Evolutionary conservation across 2,797 vertebrate species (phyloP).

Genomic region (Manis crassicaudata): DNA sequence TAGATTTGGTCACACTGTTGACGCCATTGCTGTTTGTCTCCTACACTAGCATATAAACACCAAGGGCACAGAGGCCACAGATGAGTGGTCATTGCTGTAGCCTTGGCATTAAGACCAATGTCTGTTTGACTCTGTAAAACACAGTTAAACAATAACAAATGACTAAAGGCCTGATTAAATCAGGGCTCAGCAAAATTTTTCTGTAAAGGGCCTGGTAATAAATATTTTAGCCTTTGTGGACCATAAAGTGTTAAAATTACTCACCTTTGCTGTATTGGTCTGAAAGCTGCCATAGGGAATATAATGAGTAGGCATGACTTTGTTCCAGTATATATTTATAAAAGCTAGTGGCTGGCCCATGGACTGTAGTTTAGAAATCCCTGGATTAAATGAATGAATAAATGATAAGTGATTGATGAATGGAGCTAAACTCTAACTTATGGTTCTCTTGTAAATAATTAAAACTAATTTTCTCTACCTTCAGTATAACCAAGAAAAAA

Average conservation of each 20-base stretch:
- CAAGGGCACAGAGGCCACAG: neutral
- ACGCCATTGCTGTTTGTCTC: neutral
- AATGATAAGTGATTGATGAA: neutral
- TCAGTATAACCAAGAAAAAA: neutral
- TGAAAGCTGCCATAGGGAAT: neutral
- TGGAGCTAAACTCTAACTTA: neutral
- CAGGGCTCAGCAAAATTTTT: neutral
- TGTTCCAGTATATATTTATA: neutral
- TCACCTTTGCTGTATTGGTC: neutral
- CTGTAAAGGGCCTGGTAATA: neutral
- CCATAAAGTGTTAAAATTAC: neutral
- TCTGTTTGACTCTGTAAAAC: neutral
- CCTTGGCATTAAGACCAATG: neutral
- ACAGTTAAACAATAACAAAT: neutral
- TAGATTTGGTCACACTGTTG: neutral
- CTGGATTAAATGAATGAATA: slow-evolving; percentile 7
- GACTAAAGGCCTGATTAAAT: neutral
- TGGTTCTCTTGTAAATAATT: slow-evolving; percentile 10
- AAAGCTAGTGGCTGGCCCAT: neutral
- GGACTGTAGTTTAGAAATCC: neutral
- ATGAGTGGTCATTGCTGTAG: neutral
- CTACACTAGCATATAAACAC: neutral
- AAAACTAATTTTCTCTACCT: neutral
- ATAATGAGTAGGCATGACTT: neutral
- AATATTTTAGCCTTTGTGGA: neutral